These are phyloP conservation scores for Anser brachyrhynchus DNA, from an alignment of 2,113 vertebrate genomes.

Conservation along the genomic window DNA sequence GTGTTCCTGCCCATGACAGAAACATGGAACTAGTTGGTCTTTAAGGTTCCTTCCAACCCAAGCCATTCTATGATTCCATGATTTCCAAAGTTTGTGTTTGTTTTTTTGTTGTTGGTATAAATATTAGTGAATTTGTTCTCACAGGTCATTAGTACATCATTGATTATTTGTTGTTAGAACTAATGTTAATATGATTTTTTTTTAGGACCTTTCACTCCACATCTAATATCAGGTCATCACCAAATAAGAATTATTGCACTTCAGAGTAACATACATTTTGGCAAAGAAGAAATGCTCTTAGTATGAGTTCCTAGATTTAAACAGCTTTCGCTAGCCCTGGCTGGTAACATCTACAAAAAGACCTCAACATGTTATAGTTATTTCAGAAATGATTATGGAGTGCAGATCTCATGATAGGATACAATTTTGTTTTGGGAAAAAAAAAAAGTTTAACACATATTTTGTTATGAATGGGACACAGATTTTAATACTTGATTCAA, in stretches of 20 bases:
- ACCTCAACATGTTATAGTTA: neutral
- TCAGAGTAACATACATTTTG: neutral
- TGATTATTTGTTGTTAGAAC: neutral
- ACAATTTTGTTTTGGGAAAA: neutral
- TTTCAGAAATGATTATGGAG: neutral
- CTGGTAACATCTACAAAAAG: neutral
- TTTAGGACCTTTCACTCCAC: neutral
- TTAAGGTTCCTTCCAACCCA: too few relatives aligned
- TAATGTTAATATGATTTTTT: neutral
- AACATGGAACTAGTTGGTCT: too few relatives aligned
- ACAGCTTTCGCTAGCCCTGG: neutral
- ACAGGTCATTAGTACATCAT: neutral
- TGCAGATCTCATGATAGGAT: neutral
- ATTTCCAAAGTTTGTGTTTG: neutral
- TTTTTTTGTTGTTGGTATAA: neutral
- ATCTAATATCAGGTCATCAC: neutral
- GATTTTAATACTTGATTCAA: neutral
- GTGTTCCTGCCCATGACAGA: too few relatives aligned
- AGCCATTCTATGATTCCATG: too few relatives aligned
- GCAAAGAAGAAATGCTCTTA: neutral
- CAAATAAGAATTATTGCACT: neutral
- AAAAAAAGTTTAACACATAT: neutral
- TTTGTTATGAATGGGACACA: neutral
- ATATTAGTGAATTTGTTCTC: neutral
- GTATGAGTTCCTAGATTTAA: neutral